Conservation (phyloP, 2,888 invertebrate genomes). For the Coleophora deauratella region DNA sequence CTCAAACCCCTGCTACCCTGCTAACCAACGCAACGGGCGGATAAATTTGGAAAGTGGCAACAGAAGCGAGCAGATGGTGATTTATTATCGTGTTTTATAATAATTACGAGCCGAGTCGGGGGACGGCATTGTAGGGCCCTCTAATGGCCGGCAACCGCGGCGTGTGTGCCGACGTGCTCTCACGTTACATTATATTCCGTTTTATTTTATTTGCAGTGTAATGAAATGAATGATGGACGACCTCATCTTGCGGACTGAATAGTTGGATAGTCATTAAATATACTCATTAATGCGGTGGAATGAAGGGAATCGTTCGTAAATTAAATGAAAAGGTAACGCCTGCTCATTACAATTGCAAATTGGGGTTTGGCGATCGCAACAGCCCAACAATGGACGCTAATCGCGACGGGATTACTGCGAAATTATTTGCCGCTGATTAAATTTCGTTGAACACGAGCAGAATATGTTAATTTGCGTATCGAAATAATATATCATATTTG, state of each 20-base stretch:
- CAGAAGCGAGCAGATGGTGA: constrained; percentile 65
- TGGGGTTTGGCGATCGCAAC: constrained; percentile 1
- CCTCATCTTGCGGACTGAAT: constrained; percentile 14
- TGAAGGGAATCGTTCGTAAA: background rate
- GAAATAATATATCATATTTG: no score
- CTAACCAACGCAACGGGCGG: constrained; percentile 25
- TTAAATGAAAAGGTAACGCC: background rate
- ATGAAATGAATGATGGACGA: constrained; percentile 26
- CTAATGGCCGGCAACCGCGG: constrained; percentile 30
- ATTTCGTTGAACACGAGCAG: background rate
- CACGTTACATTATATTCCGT: constrained; percentile 30
- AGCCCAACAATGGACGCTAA: constrained; percentile 16
- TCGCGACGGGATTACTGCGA: constrained; percentile 10
- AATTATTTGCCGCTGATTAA: background rate
- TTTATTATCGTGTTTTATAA: constrained; percentile 69
- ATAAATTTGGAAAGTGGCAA: constrained; percentile 46
- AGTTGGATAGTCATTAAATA: constrained; percentile 16
- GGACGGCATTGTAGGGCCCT: constrained; percentile 40
- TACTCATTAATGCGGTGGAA: constrained; percentile 6
- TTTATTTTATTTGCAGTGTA: constrained; percentile 35
- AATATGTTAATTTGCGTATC: background rate
- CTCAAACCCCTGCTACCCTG: constrained; percentile 11
- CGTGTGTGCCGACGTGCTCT: constrained; percentile 22
- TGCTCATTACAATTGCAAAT: constrained; percentile 7
- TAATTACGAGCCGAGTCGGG: constrained; percentile 50